phyloP scores from a whole-genome alignment of 2,888 invertebrate species.

The Aethes cnicana region DNA sequence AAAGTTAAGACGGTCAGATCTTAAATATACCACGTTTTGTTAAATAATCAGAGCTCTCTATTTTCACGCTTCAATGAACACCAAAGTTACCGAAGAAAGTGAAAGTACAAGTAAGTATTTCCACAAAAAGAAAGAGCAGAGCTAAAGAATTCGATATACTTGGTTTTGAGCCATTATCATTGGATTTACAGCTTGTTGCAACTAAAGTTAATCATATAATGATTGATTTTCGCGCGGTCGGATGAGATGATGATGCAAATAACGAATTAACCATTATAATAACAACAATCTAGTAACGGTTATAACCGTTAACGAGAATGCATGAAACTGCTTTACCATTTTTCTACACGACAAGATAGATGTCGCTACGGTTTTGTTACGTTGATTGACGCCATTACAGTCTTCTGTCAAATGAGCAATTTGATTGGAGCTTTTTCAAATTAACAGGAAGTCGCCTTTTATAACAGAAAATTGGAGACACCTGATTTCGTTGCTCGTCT shows the following conservation, averaged over 20 bases:
- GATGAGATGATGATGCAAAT: too few species aligned
- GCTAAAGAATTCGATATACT: neutral
- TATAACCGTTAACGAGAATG: neutral
- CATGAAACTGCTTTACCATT: slow-evolving; percentile 21
- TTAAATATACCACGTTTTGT: slow-evolving; percentile 58
- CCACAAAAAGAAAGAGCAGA: slow-evolving; percentile 21
- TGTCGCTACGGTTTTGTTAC: slow-evolving; percentile 28
- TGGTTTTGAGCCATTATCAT: neutral
- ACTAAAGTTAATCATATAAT: neutral
- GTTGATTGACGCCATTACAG: slow-evolving; percentile 67
- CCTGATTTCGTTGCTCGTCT: slow-evolving; percentile 53
- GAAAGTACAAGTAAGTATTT: slow-evolving; percentile 54
- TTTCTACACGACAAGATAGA: slow-evolving; percentile 1
- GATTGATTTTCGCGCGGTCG: too few species aligned
- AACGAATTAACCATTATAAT: too few species aligned
- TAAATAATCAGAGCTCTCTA: slow-evolving; percentile 48
- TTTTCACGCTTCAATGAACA: slow-evolving; percentile 66
- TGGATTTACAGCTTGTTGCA: neutral
- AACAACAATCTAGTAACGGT: neutral
- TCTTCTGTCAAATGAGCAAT: slow-evolving; percentile 72
- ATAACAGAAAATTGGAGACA: slow-evolving; percentile 71
- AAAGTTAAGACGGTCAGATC: slow-evolving; percentile 39
- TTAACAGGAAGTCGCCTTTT: slow-evolving; percentile 71
- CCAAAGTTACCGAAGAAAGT: slow-evolving; percentile 52
- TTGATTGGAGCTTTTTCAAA: slow-evolving; percentile 79